Evolutionary conservation across 53 echinoderm and acorn worm genomes (phyloP).

Genomic region (Antedon mediterranea): DNA sequence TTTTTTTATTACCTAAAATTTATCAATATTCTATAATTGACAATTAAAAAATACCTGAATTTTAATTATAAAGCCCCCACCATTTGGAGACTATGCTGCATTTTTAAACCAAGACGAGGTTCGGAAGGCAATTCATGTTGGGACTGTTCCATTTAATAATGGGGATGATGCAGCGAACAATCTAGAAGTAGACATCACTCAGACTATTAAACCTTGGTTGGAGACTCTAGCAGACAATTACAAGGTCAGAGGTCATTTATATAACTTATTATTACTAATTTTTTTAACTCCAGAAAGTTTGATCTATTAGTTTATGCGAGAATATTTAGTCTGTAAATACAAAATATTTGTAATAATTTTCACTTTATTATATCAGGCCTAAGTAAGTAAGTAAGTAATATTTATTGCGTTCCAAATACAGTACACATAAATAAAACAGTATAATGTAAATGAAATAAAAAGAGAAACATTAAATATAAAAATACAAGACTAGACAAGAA

Average conservation of each 20-base stretch:
- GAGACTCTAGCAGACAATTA: slow-evolving; percentile 45
- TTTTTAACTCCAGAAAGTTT: too few species aligned
- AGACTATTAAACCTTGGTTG: slow-evolving; percentile 40
- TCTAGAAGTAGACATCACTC: slow-evolving; percentile 38
- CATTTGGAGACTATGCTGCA: slow-evolving; percentile 32
- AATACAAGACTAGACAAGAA: too few species aligned
- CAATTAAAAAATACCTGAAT: neutral
- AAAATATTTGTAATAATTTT: too few species aligned
- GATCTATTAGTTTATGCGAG: too few species aligned
- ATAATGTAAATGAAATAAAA: too few species aligned
- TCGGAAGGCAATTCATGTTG: slow-evolving; percentile 67
- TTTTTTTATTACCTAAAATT: neutral
- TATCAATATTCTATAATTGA: neutral
- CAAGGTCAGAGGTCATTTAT: slow-evolving; percentile 27
- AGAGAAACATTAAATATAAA: too few species aligned
- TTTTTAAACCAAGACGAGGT: slow-evolving; percentile 48
- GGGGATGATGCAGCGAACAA: slow-evolving; percentile 34
- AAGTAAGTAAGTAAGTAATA: too few species aligned
- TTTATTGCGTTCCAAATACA: too few species aligned
- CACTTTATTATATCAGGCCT: too few species aligned
- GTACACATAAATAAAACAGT: too few species aligned
- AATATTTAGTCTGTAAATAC: too few species aligned
- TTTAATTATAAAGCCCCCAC: slow-evolving; percentile 39
- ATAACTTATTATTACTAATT: too few species aligned
- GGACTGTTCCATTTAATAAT: slow-evolving; percentile 61